Conservation (phyloP, 2,888 invertebrate genomes). For the Macrophya alboannulata region DNA sequence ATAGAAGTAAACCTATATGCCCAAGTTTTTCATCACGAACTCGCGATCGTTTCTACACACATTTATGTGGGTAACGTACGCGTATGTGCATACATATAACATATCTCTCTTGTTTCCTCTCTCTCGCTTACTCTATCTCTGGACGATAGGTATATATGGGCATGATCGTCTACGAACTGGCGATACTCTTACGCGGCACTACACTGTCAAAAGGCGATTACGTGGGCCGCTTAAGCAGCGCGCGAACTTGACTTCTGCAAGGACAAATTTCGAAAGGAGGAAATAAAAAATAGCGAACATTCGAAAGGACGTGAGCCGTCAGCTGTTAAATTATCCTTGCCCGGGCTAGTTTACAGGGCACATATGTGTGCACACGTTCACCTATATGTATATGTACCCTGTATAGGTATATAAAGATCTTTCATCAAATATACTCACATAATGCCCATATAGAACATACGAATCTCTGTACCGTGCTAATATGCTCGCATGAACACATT, state of each 20-base stretch:
- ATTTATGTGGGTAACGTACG: background rate
- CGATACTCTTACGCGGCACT: background rate
- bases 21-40: conserved; percentile 17
- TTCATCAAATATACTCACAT: background rate
- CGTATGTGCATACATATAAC: background rate
- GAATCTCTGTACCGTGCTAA: conserved; percentile 8
- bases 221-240: conserved; percentile 59
- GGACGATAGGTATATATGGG: background rate
- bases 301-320: conserved; percentile 52
- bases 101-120: conserved; percentile 12
- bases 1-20: background rate
- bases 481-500: background rate
- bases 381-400: background rate
- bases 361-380: background rate
- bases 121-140: conserved; percentile 16
- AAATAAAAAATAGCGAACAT: conserved; percentile 72
- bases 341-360: background rate
- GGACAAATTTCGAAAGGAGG: conserved; percentile 79
- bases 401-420: background rate
- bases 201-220: conserved; percentile 52
- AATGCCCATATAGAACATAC: background rate
- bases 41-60: conserved; percentile 2
- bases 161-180: conserved; percentile 3
- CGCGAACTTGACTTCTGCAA: conserved; percentile 79
- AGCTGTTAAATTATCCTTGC: conserved; percentile 49